These are phyloP conservation scores for Nomada ruficornis DNA, from an alignment of 2,888 invertebrate species.

Conservation along the genomic window DNA sequence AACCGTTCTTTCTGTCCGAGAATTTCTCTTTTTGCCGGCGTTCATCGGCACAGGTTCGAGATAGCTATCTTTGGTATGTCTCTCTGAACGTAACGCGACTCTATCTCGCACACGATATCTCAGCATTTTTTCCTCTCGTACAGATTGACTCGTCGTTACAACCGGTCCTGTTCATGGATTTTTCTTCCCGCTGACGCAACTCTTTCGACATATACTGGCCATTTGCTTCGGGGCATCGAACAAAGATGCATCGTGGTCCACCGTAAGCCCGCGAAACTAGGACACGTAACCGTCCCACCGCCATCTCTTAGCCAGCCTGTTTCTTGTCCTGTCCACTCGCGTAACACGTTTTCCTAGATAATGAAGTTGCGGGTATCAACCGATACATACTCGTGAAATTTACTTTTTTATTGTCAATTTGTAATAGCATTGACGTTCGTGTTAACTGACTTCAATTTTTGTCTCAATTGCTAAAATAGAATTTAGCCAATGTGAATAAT, in stretches of 20 bases:
- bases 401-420: slow-evolving; percentile 26
- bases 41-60: slow-evolving; percentile 15
- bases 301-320: slow-evolving; percentile 12
- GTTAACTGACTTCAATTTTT: neutral
- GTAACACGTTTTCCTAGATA: slow-evolving; percentile 42
- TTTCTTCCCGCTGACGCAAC: slow-evolving; percentile 68
- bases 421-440: neutral
- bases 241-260: slow-evolving; percentile 69
- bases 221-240: slow-evolving; percentile 53
- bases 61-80: slow-evolving; percentile 32
- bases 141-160: slow-evolving; percentile 67
- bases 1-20: slow-evolving; percentile 20
- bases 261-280: slow-evolving; percentile 64
- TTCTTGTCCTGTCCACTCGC: slow-evolving; percentile 35
- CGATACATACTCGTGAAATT: slow-evolving; percentile 24
- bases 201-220: slow-evolving; percentile 53
- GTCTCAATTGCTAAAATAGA: neutral
- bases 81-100: slow-evolving; percentile 50
- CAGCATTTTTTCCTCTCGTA: slow-evolving; percentile 32
- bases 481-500: too few relatives aligned
- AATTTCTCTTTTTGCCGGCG: slow-evolving; percentile 40
- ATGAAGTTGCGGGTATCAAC: slow-evolving; percentile 37
- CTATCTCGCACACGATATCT: slow-evolving; percentile 55
- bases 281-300: slow-evolving; percentile 63
- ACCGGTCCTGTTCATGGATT: slow-evolving; percentile 68